A percentile compares a stretch with the other conserved stretches of the same genome.
These are phyloP conservation scores for Trachops cirrhosus DNA, from an alignment of 2,797 vertebrate genomes.

Conservation along the genomic window DNA sequence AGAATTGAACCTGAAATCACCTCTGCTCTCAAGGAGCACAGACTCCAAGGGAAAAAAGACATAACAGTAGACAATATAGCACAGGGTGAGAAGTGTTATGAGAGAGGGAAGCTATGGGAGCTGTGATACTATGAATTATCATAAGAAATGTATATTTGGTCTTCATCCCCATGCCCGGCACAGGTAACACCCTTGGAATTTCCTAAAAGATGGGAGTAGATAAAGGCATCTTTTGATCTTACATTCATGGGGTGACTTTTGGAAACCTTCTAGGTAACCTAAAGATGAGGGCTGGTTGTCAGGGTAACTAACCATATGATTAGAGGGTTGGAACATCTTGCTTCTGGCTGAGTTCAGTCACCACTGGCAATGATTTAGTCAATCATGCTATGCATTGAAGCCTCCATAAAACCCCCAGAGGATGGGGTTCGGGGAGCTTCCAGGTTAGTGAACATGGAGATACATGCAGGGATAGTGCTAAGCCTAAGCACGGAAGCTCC, in stretches of 20 bases:
- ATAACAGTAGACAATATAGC: not conserved
- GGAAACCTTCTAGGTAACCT: not conserved
- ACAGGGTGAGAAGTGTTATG: not conserved
- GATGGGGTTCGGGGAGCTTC: not conserved
- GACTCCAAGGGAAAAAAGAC: not conserved
- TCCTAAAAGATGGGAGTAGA: not conserved
- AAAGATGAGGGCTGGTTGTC: not conserved
- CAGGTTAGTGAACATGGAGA: not conserved
- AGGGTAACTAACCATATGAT: not conserved
- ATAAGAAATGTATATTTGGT: not conserved
- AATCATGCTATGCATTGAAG: not conserved
- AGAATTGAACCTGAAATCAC: not conserved
- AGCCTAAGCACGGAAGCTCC: not conserved
- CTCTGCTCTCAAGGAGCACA: not conserved
- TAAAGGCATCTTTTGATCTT: not conserved
- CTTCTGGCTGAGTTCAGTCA: not conserved
- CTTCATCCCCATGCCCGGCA: not conserved
- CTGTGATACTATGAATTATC: not conserved
- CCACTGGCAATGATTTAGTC: not conserved
- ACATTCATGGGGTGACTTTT: not conserved
- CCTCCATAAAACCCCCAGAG: not conserved
- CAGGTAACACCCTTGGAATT: not conserved
- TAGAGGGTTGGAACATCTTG: not conserved
- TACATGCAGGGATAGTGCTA: not conserved
- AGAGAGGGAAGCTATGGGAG: not conserved